Evolutionary conservation across 92 coral and sea anemone genomes (phyloP), one percentile per base, ranked within the genome.

Genomic region (Palythoa caribaeorum): DNA sequence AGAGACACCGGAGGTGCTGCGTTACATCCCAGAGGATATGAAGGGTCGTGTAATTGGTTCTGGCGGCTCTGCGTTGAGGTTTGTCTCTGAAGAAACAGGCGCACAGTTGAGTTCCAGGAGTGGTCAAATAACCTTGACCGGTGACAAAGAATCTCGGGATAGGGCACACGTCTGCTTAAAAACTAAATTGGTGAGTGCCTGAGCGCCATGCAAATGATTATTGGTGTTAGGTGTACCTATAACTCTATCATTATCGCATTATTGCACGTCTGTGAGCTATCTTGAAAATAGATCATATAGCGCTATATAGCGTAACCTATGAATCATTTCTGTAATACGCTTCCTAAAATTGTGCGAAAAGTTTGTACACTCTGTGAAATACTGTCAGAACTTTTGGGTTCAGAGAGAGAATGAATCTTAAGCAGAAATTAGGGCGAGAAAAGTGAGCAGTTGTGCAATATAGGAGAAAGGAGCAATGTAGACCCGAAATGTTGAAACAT

Each of bases 41-140:
- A 78, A 54, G 28, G 83, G 83, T 15, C 28, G 55, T 53, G 52
- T 78, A 4, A 78, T 78, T n/a, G 83, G 83, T 57, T 4, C 83
- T n/a, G 83, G 83, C 12, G 83, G 83, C 21, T 78, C 83, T 17
- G 15, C 68, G 38, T 38, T 78, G 52, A 53, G 28, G 9, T 16
- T 36, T 37, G 48, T 78, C 71, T 78, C 83, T 1, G 83, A 54
- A 44, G 55, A 78, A 55, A 78, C 83, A 9, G 83, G 83, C 2
- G 83, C 83, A 53, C 39, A 6, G 16, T 3, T 78, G 36, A 57
- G 69, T 20, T 13, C 71, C 65, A 55, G 38, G 71, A 15, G 28
- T 21, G 71, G 83, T 7, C 83, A 35, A 48, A 78, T 78, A 16
- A 60, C 68, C 51, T 60, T 78, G 83, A 1, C 52, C 5, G 83